Conservation (phyloP, 2,888 invertebrate genomes). For the Plebejus anna region DNA sequence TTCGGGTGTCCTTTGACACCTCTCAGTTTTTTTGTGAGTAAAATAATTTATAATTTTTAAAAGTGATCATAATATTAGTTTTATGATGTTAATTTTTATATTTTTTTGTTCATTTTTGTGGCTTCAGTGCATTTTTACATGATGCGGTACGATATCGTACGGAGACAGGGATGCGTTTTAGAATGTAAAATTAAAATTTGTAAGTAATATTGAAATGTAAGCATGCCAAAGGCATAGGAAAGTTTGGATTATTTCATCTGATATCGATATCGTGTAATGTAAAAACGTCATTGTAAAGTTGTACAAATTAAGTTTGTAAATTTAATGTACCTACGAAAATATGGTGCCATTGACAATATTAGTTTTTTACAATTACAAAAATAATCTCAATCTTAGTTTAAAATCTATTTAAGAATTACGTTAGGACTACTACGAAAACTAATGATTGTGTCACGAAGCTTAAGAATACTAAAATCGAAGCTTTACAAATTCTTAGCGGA, state of each 20-base stretch:
- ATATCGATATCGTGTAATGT: background rate
- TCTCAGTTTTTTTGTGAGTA: no score
- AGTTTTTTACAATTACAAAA: constrained; percentile 48
- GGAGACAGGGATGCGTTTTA: background rate
- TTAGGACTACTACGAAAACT: constrained; percentile 20
- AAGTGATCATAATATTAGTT: background rate
- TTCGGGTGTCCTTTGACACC: no score
- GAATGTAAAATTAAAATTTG: no score
- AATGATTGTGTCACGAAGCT: background rate
- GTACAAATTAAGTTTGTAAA: constrained; percentile 30
- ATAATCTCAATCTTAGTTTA: constrained; percentile 26
- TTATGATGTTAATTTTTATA: no score
- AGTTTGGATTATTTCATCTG: background rate
- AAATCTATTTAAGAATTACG: constrained; percentile 28
- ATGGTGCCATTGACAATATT: constrained; percentile 74
- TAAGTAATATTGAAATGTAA: no score
- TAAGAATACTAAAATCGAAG: constrained; percentile 6
- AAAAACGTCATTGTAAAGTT: background rate
- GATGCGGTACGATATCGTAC: background rate
- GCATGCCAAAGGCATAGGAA: no score
- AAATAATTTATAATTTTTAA: background rate
- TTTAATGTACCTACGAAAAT: constrained; percentile 37
- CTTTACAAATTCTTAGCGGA: background rate
- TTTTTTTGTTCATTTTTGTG: background rate
- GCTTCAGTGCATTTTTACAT: background rate